These are phyloP conservation scores for Lithodes maja DNA, from an alignment of 2,888 invertebrate genomes.

Conservation along the genomic window DNA sequence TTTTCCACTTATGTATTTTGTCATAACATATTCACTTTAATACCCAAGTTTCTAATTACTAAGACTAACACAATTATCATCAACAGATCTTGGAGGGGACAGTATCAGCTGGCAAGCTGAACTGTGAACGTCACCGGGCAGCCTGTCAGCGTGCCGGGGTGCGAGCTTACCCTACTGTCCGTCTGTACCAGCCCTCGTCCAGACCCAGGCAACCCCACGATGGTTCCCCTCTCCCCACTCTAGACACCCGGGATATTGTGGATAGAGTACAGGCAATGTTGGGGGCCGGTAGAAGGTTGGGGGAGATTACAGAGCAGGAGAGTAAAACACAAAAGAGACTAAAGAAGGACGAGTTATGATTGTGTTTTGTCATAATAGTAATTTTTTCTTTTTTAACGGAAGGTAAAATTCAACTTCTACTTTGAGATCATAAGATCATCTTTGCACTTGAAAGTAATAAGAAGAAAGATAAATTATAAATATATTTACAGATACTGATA, in stretches of 20 bases:
- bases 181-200: constrained; percentile 75
- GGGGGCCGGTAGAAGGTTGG: not conserved
- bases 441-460: too few relatives aligned
- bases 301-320: constrained; percentile 7
- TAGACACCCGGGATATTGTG: constrained; percentile 52
- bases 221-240: constrained; percentile 48
- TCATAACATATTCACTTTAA: too few relatives aligned
- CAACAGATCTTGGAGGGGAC: constrained; percentile 74
- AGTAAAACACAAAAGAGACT: not conserved
- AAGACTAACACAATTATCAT: not conserved
- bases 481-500: too few relatives aligned
- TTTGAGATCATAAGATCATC: too few relatives aligned
- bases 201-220: constrained; percentile 46
- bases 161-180: constrained; percentile 79
- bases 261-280: constrained; percentile 33
- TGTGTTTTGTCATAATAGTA: not conserved
- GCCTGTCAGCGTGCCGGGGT: constrained; percentile 78
- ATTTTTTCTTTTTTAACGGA: too few relatives aligned
- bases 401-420: too few relatives aligned
- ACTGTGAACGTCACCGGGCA: constrained; percentile 79
- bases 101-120: constrained; percentile 80
- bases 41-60: too few relatives aligned
- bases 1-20: too few relatives aligned
- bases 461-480: too few relatives aligned
- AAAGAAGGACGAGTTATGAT: not conserved